Conservation (phyloP, 2,113 vertebrate genomes). For the Paratilapia polleni region DNA sequence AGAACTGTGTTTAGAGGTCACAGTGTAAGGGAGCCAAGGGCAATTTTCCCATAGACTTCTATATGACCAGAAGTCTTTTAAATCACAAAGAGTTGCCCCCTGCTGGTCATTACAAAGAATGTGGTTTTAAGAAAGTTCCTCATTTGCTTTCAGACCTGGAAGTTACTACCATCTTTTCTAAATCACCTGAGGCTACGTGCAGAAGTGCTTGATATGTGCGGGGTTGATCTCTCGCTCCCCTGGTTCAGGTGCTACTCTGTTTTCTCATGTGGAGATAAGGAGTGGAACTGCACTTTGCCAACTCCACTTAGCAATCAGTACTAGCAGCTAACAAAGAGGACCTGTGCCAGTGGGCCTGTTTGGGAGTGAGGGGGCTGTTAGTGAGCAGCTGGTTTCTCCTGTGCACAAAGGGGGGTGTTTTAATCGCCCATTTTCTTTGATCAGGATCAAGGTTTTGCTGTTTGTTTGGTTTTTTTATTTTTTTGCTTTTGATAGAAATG, state of each 20-base stretch:
- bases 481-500: no score
- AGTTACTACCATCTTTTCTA: no score
- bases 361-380: no score
- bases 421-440: neutral
- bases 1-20: no score
- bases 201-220: neutral
- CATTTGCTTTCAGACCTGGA: neutral
- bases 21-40: no score
- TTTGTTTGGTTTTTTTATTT: no score
- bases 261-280: neutral
- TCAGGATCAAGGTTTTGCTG: neutral
- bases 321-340: neutral
- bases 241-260: fast-evolving
- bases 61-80: no score
- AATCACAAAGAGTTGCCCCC: no score
- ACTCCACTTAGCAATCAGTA: neutral
- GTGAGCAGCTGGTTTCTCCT: neutral
- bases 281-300: neutral
- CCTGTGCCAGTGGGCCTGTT: neutral
- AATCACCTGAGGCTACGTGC: fast-evolving
- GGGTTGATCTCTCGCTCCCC: neutral
- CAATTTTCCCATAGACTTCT: no score
- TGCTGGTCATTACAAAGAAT: no score
- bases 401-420: no score
- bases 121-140: neutral